Evolutionary conservation across 2,797 vertebrate genomes (phyloP), one percentile per base, ranked within the genome.

Genomic region (Hyperoplus lanceolatus): DNA sequence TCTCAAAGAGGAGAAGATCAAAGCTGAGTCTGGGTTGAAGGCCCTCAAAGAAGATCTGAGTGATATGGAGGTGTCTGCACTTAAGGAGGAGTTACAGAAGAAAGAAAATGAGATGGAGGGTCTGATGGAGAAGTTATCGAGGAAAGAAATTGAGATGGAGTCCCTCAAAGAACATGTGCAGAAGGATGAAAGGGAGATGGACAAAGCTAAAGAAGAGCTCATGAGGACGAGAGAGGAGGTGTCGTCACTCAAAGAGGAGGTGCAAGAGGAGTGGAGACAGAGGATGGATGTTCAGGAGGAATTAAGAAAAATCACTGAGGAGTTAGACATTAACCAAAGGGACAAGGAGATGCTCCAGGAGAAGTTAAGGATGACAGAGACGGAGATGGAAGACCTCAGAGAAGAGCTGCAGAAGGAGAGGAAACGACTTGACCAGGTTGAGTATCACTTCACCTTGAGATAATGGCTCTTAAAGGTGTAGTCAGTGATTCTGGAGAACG

Each of bases 311-410:
- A 69, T 76, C 11, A 60, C 15, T 84, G 71, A 91, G 57, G 72
- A 87, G 62, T 82, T 82, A 63, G 45, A 75, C 1, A 82, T 90
- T 66, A 75, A 90, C 65, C 57, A 81, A 21, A 76, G 21, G 18
- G 75, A 79, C 21, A 87, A 85, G 62, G n/a, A 77, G 41, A 49
- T 78, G 53, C 21, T 56, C 72, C 70, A 65, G 71, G 88, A 69
- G 48, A 45, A 43, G 38, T 16, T 76, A n/a, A 38, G 0, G 16
- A 56, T 4, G 29, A 29, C 29, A 29, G 29, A 29, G 29, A 29
- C 29, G 29, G 29, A 29, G 29, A 29, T 29, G 29, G 29, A 29
- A 29, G 29, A 29, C 29, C 29, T 29, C 29, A 29, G 29, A 29
- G 3, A 29, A 29, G 29, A 29, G 29, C 29, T 29, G 29, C 29